Evolutionary conservation across 2,113 vertebrate genomes (phyloP), one percentile per base, ranked within the genome.

Genomic region (Craseonycteris thonglongyai): DNA sequence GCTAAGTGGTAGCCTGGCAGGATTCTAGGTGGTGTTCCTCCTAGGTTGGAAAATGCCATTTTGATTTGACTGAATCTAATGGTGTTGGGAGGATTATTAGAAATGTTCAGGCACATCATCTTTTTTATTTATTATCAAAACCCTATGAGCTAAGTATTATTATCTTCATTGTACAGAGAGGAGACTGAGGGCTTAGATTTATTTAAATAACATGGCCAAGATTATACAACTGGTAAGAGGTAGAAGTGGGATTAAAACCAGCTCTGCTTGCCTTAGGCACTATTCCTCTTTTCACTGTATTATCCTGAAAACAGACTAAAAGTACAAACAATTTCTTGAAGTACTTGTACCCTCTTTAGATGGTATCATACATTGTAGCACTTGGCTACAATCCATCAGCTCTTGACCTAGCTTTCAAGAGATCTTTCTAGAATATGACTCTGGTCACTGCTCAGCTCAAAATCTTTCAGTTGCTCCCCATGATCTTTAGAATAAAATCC

Each of bases 61-160:
- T 56, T 75, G 90, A 71, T 75, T 63, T 63, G 54, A 26, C 4
- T 33, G 16, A 69, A 49, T 63, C 21, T 51, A 24, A 71, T 6
- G 3, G 51, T 71, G 49, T 42, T 91, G 51, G 71, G 38, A 89
- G 21, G 49, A 58, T 45, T 33, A 69, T 69, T 59, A 74, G 75
- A 89, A 82, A 66, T 18, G 19, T 47, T 24, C 10, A 66, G 51
- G 22, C n/a, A 45, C 1, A 15, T 42, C 18, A 79, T 56, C 28
- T 45, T 72, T 47, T 58, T 89, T 68, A 74, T 75, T 89, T 74
- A 88, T 87, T 45, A 94, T 90, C 59, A 86, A 86, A 82, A 58
- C 2, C 4, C 33, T 74, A 10, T 33, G n/a, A 78, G 42, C 49
- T 30, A 68, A 61, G 38, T 21, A n/a, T 47, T 49, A 51, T 47